phyloP scores from a whole-genome alignment of 2,797 vertebrate genomes.

The Anableps anableps region DNA sequence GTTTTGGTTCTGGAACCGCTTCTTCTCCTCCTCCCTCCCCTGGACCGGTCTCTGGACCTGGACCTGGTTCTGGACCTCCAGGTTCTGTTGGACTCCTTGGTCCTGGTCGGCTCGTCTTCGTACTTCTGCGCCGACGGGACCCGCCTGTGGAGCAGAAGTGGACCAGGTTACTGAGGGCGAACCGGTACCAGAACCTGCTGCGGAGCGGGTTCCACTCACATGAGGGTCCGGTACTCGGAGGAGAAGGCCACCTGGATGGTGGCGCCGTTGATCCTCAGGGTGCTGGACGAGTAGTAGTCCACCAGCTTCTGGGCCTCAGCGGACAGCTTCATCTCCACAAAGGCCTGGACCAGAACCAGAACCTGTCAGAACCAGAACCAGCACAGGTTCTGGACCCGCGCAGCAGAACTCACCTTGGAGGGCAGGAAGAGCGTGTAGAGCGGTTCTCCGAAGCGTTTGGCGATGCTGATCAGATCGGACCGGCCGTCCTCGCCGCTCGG shows the following conservation, averaged over 20 bases:
- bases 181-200: not conserved
- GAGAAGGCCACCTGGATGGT: conserved; percentile 73
- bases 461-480: conserved; percentile 67
- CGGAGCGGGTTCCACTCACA: conserved; percentile 51
- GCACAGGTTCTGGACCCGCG: not conserved
- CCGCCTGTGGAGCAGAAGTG: conserved; percentile 42
- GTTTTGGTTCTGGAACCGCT: conserved; percentile 3
- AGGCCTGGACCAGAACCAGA: conserved; percentile 57
- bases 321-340: conserved; percentile 72
- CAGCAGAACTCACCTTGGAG: conserved; percentile 59
- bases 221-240: conserved; percentile 72
- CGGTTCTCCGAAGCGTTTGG: conserved; percentile 75
- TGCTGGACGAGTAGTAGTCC: conserved; percentile 64
- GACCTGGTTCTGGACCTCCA: not conserved
- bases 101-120: conserved; percentile 31
- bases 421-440: conserved; percentile 75
- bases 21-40: not conserved
- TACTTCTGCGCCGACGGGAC: conserved; percentile 46
- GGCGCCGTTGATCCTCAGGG: conserved; percentile 69
- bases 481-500: conserved; percentile 61
- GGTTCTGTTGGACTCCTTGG: conserved; percentile 1
- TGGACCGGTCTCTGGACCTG: conserved; percentile 3
- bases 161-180: not conserved
- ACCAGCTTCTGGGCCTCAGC: conserved; percentile 77
- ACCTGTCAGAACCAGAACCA: too few species aligned